A percentile compares a stretch with the other conserved stretches of the same genome.
phyloP scores from a whole-genome alignment of 1,140 invertebrate genomes.

The Notospermus geniculatus region DNA sequence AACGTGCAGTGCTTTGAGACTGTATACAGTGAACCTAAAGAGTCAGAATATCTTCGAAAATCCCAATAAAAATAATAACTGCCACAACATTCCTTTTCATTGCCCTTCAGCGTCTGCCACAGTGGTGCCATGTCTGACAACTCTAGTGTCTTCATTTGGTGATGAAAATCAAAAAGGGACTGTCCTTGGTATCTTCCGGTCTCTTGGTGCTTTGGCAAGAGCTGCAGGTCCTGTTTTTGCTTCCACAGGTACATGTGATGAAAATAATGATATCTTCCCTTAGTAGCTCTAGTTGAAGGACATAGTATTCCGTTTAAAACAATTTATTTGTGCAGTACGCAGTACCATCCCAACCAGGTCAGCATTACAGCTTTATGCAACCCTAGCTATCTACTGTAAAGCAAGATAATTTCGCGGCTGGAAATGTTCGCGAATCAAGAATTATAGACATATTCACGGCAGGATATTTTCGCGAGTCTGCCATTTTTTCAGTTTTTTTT shows the following conservation, averaged over 20 bases:
- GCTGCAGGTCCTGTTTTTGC: constrained; percentile 88
- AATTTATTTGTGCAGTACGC: background rate
- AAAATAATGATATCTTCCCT: too few relatives aligned
- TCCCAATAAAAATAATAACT: background rate
- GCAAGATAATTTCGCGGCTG: too few relatives aligned
- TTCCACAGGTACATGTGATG: constrained; percentile 57
- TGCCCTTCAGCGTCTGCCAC: constrained; percentile 86
- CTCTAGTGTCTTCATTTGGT: constrained; percentile 80
- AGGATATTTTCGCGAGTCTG: too few relatives aligned
- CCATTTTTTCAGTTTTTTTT: too few relatives aligned
- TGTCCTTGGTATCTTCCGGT: constrained; percentile 89
- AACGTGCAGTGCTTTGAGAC: too few relatives aligned
- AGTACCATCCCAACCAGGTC: background rate
- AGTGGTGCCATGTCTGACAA: constrained; percentile 91
- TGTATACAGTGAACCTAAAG: background rate
- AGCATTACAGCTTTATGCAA: constrained; percentile 57
- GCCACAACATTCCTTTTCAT: constrained; percentile 13
- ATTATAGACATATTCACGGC: too few relatives aligned
- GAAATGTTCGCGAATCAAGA: too few relatives aligned
- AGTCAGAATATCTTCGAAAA: background rate
- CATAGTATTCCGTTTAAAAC: background rate
- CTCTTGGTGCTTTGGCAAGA: constrained; percentile 86
- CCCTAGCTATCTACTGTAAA: constrained; percentile 24
- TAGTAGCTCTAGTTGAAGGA: background rate
- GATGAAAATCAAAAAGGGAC: constrained; percentile 82